Evolutionary conservation across 2,113 vertebrate species (phyloP), one percentile per base, ranked within the genome.

Genomic region (Gymnogyps californianus): DNA sequence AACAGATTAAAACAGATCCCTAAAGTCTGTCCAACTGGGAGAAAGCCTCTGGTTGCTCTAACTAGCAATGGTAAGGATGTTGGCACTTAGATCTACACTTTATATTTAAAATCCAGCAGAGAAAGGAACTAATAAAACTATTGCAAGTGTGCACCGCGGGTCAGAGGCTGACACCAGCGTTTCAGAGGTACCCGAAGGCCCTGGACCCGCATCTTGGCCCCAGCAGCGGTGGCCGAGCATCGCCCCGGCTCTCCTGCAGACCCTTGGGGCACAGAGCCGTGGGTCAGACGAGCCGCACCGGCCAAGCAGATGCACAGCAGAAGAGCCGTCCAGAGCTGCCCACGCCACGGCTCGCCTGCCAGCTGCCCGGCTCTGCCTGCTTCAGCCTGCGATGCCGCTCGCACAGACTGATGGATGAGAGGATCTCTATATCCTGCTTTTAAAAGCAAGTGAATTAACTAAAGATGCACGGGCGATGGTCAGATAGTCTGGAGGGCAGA

Each of bases 261-360:
- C 1, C 3, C 15, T 17, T 19, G 16, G 74, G 54, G 40, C 40
- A 10, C 31, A 16, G 16, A 19, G 58, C 29, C 2, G 3, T 26
- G 57, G 66, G 12, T 32, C 40, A n/a, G 76, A 3, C 2, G 7
- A 34, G 40, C 40, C 1, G 4, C 10, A 4, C 64, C 4, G 3
- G 40, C 22, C 57, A 10, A 19, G 40, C 34, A 19, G 49, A 29
- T 7, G 13, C 10, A 8, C 1, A 10, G 59, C 79, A 51, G 77
- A 42, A 8, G 17, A 49, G 34, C 52, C 4, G 32, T 20, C 49
- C 57, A 6, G 59, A 15, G 64, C 47, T 51, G 55, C 29, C 6
- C 1, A 1, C 10, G 1, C 64, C 2, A 2, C 9, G 7, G 51
- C 28, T 36, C 16, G 1, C 11, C 38, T 49, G 36, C 40, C 10